phyloP scores from a whole-genome alignment of 92 coral and sea anemone genomes.

The Chrysogorgia sp. region DNA sequence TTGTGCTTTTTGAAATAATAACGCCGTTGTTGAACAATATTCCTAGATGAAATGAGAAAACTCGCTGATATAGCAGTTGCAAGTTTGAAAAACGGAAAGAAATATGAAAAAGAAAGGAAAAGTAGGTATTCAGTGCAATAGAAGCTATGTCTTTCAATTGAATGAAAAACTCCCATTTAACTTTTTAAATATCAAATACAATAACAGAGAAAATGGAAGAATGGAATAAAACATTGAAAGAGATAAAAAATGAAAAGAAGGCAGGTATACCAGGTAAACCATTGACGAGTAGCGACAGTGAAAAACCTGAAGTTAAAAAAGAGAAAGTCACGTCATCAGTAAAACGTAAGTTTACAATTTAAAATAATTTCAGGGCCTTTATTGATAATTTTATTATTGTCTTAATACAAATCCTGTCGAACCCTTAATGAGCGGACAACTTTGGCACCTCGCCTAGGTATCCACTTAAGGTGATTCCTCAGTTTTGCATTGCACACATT shows the following conservation, averaged over 20 bases:
- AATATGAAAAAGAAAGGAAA: conserved; percentile 15
- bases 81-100: conserved; percentile 13
- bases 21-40: neutral
- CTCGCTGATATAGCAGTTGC: conserved; percentile 33
- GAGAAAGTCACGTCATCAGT: neutral
- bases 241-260: conserved; percentile 15
- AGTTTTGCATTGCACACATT: too few relatives aligned
- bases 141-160: neutral
- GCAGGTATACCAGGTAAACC: neutral
- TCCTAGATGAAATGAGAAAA: conserved; percentile 26
- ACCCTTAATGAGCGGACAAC: too few relatives aligned
- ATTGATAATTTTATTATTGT: too few relatives aligned
- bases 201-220: neutral
- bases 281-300: neutral
- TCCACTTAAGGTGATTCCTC: too few relatives aligned
- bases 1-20: too few relatives aligned
- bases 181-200: neutral
- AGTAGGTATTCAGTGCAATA: neutral
- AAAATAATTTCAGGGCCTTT: neutral
- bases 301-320: neutral
- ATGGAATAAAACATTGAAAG: conserved; percentile 42
- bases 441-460: too few relatives aligned
- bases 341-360: conserved; percentile 22
- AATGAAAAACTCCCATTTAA: neutral
- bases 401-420: too few relatives aligned